phyloP scores from a whole-genome alignment of 1,140 invertebrate genomes.

The Brachionus plicatilis region DNA sequence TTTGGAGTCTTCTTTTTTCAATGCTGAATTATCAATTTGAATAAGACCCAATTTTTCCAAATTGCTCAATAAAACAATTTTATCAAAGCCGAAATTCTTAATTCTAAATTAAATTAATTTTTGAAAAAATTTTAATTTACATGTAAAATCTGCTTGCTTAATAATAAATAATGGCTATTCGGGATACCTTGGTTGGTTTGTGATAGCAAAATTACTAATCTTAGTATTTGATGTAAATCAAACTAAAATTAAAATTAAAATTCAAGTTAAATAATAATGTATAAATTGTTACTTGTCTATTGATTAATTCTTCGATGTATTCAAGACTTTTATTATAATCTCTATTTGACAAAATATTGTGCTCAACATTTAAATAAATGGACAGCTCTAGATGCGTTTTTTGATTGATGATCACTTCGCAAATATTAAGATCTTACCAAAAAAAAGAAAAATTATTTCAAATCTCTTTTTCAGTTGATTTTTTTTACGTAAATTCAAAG shows the following conservation, averaged over 20 bases:
- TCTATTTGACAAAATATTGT: neutral
- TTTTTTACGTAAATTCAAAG: neutral
- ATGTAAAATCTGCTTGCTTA: conserved; percentile 1
- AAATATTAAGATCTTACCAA: conserved; percentile 10
- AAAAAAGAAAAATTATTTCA: no score
- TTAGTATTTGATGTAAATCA: conserved; percentile 21
- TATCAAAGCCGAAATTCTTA: conserved; percentile 30
- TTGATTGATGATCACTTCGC: conserved; percentile 23
- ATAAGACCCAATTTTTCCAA: conserved; percentile 11
- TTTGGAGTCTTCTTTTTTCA: conserved; percentile 37
- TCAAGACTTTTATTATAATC: conserved; percentile 20
- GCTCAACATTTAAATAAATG: conserved; percentile 19
- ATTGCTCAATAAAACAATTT: neutral
- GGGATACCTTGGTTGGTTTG: conserved; percentile 15
- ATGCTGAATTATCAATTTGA: neutral
- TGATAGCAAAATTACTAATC: conserved; percentile 2
- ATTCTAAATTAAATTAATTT: neutral
- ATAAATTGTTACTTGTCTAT: neutral
- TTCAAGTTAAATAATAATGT: neutral
- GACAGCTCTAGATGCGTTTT: conserved; percentile 21
- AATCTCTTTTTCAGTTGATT: neutral
- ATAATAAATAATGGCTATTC: neutral
- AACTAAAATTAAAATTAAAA: neutral
- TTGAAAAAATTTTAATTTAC: neutral
- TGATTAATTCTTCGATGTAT: conserved; percentile 33